A percentile compares a stretch with the other conserved stretches of the same genome.
phyloP scores from a whole-genome alignment of 2,888 invertebrate genomes.

The Arrhopalites spinosus region DNA sequence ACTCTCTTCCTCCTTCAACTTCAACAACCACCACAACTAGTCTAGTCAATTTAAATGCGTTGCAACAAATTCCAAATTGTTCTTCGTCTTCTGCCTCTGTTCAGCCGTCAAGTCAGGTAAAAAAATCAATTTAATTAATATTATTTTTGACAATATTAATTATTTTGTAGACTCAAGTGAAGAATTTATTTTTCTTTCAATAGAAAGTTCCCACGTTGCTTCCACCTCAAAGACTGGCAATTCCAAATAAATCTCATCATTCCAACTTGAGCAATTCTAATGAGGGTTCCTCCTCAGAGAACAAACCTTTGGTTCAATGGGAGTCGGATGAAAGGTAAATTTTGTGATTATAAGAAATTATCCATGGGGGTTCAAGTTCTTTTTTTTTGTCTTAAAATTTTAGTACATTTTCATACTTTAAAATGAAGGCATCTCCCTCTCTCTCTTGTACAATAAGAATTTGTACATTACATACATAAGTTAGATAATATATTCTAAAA shows the following conservation, averaged over 20 bases:
- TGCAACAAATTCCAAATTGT: not conserved
- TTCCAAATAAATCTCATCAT: slow-evolving; percentile 43
- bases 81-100: not conserved
- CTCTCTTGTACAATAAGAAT: no score
- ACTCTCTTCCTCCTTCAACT: not conserved
- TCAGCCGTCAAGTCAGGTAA: not conserved
- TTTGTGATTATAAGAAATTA: no score
- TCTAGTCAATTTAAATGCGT: slow-evolving; percentile 18
- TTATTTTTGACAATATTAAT: no score
- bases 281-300: slow-evolving; percentile 57
- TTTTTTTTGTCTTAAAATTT: no score
- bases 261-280: slow-evolving; percentile 15
- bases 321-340: slow-evolving; percentile 65
- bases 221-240: slow-evolving; percentile 53
- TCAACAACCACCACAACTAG: slow-evolving; percentile 1
- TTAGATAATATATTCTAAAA: no score
- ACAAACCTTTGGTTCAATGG: slow-evolving; percentile 67
- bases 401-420: no score
- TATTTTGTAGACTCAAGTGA: no score
- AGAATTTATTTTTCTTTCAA: no score
- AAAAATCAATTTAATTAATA: not conserved
- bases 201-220: slow-evolving; percentile 47
- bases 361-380: no score
- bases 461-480: no score
- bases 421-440: no score